Evolutionary conservation across 2,888 invertebrate species (phyloP).

Genomic region (Lasius fuliginosus): DNA sequence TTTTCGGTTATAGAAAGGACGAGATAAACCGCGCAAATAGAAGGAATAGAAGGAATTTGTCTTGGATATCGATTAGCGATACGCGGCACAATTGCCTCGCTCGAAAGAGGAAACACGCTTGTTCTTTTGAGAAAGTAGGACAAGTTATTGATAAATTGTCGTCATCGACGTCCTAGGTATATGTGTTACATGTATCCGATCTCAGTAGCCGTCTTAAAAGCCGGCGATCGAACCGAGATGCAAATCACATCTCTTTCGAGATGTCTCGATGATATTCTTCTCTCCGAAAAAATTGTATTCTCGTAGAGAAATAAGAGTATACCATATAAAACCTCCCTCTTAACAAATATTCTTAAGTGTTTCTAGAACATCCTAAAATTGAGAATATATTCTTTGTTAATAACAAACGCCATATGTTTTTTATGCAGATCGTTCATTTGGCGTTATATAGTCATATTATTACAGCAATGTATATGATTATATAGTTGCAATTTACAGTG

Average conservation of each 20-base stretch:
- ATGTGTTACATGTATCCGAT: constrained; percentile 8
- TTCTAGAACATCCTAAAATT: no score
- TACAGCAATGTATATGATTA: no score
- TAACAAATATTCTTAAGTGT: no score
- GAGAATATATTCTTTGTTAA: no score
- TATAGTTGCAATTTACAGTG: no score
- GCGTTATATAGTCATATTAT: no score
- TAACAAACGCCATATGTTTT: no score
- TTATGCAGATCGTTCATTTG: no score
- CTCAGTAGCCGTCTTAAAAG: background rate
- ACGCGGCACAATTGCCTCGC: constrained; percentile 12
- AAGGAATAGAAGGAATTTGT: constrained; percentile 30
- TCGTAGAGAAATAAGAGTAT: no score
- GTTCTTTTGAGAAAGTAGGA: constrained; percentile 42
- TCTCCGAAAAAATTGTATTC: no score
- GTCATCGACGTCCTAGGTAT: background rate
- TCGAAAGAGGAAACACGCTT: constrained; percentile 29
- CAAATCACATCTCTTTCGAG: background rate
- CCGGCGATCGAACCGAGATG: no score
- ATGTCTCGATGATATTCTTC: background rate
- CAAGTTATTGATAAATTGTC: constrained; percentile 55
- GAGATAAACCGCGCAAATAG: constrained; percentile 7
- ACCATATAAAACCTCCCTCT: no score
- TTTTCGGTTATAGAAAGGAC: background rate
- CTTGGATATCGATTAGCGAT: constrained; percentile 47